Evolutionary conservation across 2,888 invertebrate species (phyloP).

Genomic region (Oscheius myriophilus): DNA sequence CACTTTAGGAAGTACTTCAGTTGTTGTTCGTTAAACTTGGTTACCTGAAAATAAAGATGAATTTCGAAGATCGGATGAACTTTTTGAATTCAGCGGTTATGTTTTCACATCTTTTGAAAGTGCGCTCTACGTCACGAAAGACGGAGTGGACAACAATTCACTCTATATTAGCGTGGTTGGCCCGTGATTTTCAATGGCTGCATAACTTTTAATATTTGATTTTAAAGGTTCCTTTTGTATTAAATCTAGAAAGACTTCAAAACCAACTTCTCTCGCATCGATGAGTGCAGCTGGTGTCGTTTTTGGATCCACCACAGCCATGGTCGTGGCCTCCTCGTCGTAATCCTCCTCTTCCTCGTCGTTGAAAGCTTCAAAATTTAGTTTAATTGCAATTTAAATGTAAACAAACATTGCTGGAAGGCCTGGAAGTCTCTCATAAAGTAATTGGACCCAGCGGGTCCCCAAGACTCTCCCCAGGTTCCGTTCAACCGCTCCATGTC

Average conservation of each 20-base stretch:
- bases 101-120: no score
- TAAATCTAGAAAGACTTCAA: no score
- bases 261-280: conserved; percentile 9
- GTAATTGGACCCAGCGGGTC: conserved; percentile 63
- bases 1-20: conserved; percentile 63
- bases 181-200: no score
- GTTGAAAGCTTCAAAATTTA: conserved; percentile 7
- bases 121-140: no score
- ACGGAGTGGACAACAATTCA: no score
- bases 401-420: conserved; percentile 57
- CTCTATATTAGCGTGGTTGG: no score
- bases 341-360: conserved; percentile 45
- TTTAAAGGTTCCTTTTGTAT: no score
- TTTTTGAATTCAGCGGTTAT: no score
- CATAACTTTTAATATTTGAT: no score
- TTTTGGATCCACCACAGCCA: conserved; percentile 1
- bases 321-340: conserved; percentile 44
- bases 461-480: conserved; percentile 62
- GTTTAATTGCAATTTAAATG: background rate
- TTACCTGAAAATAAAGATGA: conserved; percentile 7
- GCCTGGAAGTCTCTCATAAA: conserved; percentile 65
- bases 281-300: conserved; percentile 24
- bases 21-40: conserved; percentile 54
- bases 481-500: conserved; percentile 65
- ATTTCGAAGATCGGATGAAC: no score